phyloP scores from a whole-genome alignment of 2,113 vertebrate genomes.

The Strigops habroptila region DNA sequence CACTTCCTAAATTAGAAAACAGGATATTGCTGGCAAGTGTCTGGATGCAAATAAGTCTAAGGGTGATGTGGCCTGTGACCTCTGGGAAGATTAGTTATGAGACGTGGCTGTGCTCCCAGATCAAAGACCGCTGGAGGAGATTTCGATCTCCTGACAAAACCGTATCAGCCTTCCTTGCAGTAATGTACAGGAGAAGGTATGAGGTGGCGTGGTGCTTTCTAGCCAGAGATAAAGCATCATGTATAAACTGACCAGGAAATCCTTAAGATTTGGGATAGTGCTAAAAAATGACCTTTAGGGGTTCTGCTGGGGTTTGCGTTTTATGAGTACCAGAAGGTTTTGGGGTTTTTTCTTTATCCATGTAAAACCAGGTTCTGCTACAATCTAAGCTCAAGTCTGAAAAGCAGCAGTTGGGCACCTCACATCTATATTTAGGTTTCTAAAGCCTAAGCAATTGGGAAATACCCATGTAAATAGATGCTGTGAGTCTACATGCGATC shows the following conservation, averaged over 20 bases:
- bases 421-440: neutral
- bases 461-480: neutral
- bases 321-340: neutral
- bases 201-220: neutral
- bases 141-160: neutral
- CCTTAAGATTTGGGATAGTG: neutral
- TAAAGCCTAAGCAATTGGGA: neutral
- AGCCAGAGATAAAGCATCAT: neutral
- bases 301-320: neutral
- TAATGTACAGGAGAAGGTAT: neutral
- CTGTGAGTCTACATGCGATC: neutral
- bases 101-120: neutral
- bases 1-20: slow-evolving; percentile 47
- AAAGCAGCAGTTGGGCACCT: neutral
- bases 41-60: neutral
- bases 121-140: neutral
- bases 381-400: neutral
- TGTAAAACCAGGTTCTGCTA: neutral
- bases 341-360: neutral
- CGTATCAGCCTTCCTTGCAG: neutral
- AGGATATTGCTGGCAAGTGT: slow-evolving; percentile 26
- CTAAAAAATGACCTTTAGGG: neutral
- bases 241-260: neutral
- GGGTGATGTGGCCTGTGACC: neutral
- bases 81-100: slow-evolving; percentile 9